These are phyloP conservation scores for Acanthurus tractus DNA, from an alignment of 2,797 vertebrate species.

Conservation along the genomic window DNA sequence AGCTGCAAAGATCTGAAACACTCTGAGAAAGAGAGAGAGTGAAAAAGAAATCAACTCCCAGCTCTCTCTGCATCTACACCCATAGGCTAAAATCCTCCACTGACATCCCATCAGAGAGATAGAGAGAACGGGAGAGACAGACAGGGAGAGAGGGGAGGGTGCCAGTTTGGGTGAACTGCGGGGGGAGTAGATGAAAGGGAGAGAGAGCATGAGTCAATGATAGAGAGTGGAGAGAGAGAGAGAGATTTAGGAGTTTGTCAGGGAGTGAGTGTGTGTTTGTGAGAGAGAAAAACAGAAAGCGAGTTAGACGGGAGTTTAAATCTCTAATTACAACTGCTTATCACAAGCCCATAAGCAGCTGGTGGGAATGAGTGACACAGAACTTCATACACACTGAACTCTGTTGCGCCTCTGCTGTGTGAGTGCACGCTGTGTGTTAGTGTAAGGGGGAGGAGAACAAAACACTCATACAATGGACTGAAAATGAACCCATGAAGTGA, in stretches of 20 bases:
- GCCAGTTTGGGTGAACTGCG: conserved; percentile 64
- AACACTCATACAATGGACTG: conserved; percentile 46
- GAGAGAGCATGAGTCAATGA: conserved; percentile 46
- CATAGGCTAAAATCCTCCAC: conserved; percentile 77
- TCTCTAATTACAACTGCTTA: conserved; percentile 78
- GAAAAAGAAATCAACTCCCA: conserved; percentile 60
- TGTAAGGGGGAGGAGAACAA: conserved; percentile 46
- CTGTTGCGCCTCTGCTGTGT: conserved; percentile 22
- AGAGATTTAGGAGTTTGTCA: conserved; percentile 59
- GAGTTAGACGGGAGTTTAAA: conserved; percentile 61
- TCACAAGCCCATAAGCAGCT: conserved; percentile 73
- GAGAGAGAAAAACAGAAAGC: conserved; percentile 37
- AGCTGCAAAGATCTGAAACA: conserved; percentile 65
- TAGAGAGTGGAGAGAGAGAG: conserved; percentile 34
- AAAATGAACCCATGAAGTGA: conserved; percentile 41
- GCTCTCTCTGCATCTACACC: conserved; percentile 73
- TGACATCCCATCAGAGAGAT: conserved; percentile 72
- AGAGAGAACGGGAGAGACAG: conserved; percentile 26
- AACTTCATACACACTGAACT: conserved; percentile 49
- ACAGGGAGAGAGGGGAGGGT: conserved; percentile 44
- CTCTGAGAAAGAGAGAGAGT: conserved; percentile 35
- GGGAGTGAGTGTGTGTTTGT: conserved; percentile 30
- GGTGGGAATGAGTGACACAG: conserved; percentile 71
- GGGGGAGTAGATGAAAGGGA: conserved; percentile 50
- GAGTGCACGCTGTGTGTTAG: conserved; percentile 28